These are phyloP conservation scores for Dendrolimus houi DNA, from an alignment of 2,888 invertebrate species.

Conservation along the genomic window DNA sequence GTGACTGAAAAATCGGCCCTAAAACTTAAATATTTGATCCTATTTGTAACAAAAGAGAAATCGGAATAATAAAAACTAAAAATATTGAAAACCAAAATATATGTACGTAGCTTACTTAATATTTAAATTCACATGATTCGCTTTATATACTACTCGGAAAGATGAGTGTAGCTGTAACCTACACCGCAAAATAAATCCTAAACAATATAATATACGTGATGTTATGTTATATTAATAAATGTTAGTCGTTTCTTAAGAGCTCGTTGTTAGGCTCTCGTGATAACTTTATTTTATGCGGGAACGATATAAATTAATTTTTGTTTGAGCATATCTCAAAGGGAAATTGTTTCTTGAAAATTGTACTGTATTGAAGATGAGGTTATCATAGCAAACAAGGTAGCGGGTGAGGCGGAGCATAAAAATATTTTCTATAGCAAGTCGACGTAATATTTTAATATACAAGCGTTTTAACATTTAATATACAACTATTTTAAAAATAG, in stretches of 20 bases:
- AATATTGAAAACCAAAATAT: no score
- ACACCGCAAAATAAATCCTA: no score
- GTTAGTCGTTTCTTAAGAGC: constrained; percentile 31
- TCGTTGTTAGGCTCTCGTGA: constrained; percentile 33
- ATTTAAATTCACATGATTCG: no score
- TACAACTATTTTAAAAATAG: no score
- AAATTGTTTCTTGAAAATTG: constrained; percentile 52
- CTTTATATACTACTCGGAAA: no score
- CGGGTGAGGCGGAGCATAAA: constrained; percentile 20
- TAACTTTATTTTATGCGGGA: constrained; percentile 43
- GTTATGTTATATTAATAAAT: constrained; percentile 34
- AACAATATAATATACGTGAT: no score
- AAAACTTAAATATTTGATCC: no score
- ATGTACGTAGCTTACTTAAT: no score
- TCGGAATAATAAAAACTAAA: no score
- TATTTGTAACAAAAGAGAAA: no score
- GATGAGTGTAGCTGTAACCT: no score
- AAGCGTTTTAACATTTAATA: not conserved
- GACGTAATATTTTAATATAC: constrained; percentile 35
- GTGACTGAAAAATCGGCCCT: no score
- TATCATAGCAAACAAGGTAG: constrained; percentile 32
- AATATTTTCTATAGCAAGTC: constrained; percentile 35
- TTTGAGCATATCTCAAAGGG: constrained; percentile 38
- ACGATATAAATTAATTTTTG: constrained; percentile 52
- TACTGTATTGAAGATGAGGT: constrained; percentile 38